phyloP scores from a whole-genome alignment of 2,797 vertebrate species.

The Nothura maculosa region DNA sequence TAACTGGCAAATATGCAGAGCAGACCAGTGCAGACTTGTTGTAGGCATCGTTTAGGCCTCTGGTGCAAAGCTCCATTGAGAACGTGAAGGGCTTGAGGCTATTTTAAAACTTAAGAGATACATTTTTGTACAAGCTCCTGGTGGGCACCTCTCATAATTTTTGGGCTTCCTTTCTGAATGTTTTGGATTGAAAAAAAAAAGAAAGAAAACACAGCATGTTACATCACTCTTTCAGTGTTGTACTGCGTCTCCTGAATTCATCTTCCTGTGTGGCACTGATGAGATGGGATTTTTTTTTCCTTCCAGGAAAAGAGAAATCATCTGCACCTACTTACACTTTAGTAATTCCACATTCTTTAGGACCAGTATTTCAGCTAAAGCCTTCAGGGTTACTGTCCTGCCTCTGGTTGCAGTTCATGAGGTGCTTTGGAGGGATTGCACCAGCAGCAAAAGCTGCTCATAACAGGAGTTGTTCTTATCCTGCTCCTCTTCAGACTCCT shows the following conservation, averaged over 20 bases:
- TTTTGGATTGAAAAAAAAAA: neutral
- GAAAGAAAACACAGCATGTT: neutral
- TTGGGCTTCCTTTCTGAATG: neutral
- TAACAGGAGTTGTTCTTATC: fast-evolving
- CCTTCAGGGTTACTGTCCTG: neutral
- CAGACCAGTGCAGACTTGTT: neutral
- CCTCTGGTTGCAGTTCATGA: neutral
- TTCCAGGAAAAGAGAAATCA: neutral
- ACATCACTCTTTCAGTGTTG: neutral
- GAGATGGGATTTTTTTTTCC: neutral
- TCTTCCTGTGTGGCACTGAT: neutral
- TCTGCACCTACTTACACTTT: neutral
- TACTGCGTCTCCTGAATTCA: neutral
- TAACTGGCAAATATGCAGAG: neutral
- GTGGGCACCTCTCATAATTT: neutral
- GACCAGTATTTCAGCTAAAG: neutral
- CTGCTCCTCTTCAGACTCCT: neutral
- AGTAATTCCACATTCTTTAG: neutral
- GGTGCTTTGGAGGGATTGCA: neutral
- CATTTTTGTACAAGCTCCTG: neutral
- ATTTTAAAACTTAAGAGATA: neutral
- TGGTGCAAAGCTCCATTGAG: neutral
- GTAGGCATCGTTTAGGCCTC: neutral
- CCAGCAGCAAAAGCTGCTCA: neutral
- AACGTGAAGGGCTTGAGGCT: neutral